Evolutionary conservation across 1,140 invertebrate genomes (phyloP).

Genomic region (Thaumatotibia leucotreta): DNA sequence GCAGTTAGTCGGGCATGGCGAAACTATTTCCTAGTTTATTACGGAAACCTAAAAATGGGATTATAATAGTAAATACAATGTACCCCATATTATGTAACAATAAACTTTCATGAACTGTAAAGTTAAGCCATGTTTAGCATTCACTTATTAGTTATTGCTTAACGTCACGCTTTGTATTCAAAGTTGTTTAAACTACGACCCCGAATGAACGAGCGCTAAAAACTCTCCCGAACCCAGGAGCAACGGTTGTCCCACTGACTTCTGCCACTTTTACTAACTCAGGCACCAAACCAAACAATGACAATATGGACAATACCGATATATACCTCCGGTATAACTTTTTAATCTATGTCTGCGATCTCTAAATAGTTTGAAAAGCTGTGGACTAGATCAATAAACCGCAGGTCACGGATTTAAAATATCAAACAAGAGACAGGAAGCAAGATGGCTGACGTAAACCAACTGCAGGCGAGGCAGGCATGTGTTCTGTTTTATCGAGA

Average conservation of each 20-base stretch:
- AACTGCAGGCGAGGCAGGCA: background rate
- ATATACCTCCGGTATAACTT: background rate
- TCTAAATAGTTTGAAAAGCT: background rate
- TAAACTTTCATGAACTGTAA: too few relatives aligned
- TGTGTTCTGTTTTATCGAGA: slow-evolving; percentile 7
- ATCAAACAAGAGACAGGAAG: background rate
- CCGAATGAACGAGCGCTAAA: background rate
- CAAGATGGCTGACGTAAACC: slow-evolving; percentile 6
- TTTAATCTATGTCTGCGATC: background rate
- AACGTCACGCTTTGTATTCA: background rate
- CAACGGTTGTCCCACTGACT: background rate
- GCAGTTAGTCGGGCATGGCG: too few relatives aligned
- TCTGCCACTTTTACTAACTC: background rate
- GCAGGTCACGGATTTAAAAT: background rate
- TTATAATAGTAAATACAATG: too few relatives aligned
- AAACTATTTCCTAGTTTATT: too few relatives aligned
- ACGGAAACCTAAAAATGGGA: too few relatives aligned
- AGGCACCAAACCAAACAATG: background rate
- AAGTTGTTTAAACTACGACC: background rate
- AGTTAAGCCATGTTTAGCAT: background rate
- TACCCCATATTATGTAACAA: too few relatives aligned
- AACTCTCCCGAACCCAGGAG: background rate
- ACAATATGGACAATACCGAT: background rate
- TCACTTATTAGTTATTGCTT: background rate
- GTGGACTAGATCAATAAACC: background rate